phyloP scores from a whole-genome alignment of 2,113 vertebrate genomes.

The Pelobates fuscus region DNA sequence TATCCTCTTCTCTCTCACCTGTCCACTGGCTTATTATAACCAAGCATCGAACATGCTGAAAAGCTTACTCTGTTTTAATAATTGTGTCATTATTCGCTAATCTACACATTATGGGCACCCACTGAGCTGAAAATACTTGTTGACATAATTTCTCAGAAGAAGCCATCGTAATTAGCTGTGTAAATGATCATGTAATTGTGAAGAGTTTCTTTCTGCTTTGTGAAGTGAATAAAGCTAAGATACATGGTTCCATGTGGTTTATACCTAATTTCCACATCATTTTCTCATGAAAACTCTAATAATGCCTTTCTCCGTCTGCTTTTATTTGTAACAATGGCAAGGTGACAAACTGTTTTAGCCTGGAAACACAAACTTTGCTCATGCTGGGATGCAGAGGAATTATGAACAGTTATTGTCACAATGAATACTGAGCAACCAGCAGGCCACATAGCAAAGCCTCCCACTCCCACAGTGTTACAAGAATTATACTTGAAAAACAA shows the following conservation, averaged over 20 bases:
- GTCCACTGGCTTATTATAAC: no score
- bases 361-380: slow-evolving; percentile 1
- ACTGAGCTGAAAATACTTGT: no score
- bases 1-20: no score
- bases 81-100: no score
- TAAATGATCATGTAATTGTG: no score
- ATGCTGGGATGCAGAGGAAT: slow-evolving; percentile 7
- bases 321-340: not conserved
- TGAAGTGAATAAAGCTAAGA: no score
- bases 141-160: no score
- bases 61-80: no score
- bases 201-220: no score
- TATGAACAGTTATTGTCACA: slow-evolving; percentile 20
- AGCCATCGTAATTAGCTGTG: no score
- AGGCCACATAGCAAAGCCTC: not conserved
- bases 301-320: not conserved
- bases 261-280: not conserved
- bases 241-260: not conserved
- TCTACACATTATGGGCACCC: no score
- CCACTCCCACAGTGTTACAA: not conserved
- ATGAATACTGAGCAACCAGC: not conserved
- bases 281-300: not conserved
- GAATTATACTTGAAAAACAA: slow-evolving; percentile 3
- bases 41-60: no score
- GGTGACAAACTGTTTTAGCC: slow-evolving; percentile 7